A percentile compares a stretch with the other conserved stretches of the same genome.
Evolutionary conservation across 2,797 vertebrate species (phyloP).

Genomic region (Spea hammondii): DNA sequence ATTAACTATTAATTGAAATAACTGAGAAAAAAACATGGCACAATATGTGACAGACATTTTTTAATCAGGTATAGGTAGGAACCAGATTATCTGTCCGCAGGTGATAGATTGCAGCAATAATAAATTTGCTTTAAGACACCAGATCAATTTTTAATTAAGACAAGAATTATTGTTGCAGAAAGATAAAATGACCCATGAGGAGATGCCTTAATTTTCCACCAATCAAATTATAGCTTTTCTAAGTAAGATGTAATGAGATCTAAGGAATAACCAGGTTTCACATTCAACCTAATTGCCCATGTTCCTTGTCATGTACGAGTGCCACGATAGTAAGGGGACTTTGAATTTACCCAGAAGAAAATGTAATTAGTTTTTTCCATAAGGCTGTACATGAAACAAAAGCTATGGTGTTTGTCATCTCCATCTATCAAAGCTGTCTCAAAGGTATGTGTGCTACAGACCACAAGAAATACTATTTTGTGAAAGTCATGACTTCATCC

Average conservation of each 20-base stretch:
- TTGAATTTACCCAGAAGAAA: constrained; percentile 84
- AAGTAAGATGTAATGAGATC: constrained; percentile 88
- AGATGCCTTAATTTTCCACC: constrained; percentile 96
- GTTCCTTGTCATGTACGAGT: constrained; percentile 83
- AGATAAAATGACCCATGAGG: constrained; percentile 98
- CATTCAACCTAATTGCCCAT: constrained; percentile 83
- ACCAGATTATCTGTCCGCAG: constrained; percentile 98
- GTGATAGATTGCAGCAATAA: constrained; percentile 99
- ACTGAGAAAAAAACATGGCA: constrained; percentile 72
- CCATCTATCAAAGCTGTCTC: constrained; percentile 72
- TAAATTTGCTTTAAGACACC: constrained; percentile 99
- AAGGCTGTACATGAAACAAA: constrained; percentile 74
- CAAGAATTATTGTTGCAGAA: constrained; percentile 99
- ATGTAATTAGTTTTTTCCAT: constrained; percentile 87
- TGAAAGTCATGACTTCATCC: constrained; percentile 12
- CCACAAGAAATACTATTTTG: constrained; percentile 56
- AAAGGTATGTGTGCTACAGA: constrained; percentile 71
- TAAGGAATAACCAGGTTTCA: constrained; percentile 82
- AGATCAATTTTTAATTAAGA: constrained; percentile 99
- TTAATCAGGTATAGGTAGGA: constrained; percentile 97
- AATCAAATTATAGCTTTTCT: constrained; percentile 97
- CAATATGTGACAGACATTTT: constrained; percentile 86
- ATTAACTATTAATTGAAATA: constrained; percentile 78
- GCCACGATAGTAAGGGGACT: constrained; percentile 80
- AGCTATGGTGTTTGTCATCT: constrained; percentile 72